Evolutionary conservation across 92 coral and sea anemone genomes (phyloP), one percentile per base, ranked within the genome.

Genomic region (Palythoa grandiflora): DNA sequence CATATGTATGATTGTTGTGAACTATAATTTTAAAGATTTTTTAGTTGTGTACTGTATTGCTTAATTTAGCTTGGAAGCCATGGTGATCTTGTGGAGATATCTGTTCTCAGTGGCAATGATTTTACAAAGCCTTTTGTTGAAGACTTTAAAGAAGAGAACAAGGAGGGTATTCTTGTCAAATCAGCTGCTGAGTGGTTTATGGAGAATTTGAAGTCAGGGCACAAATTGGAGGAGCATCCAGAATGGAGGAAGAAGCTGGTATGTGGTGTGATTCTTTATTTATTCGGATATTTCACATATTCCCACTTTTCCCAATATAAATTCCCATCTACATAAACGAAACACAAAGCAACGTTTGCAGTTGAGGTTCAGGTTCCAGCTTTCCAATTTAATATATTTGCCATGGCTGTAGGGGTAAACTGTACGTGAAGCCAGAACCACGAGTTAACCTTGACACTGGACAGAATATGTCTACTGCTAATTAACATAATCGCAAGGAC

Each of bases 211-310:
- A 79, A 60, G 12, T 60, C 73, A 28, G 84, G 84, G 60, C 84
- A 79, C 71, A 79, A 59, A 44, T 57, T 79, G 50, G 84, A 79
- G 36, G 84, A 79, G n/a, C 59, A 60, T 79, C 84, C 55, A n/a
- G 38, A n/a, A 61, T 35, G 59, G 48, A 79, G 39, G 53, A 79
- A 9, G 13, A 60, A 79, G 11, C 35, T 79, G 84, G 84, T 79
- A 79, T 28, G n/a, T 4, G 12, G 63, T 5, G 37, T 1, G 1
- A 15, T 63, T 15, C 15, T 36, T 71, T 35, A 9, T 13, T 12
- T 3, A 59, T n/a, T 71, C 28, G 28, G 28, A 28, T 28, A 28
- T 71, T 16, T 35, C 17, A 71, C 21, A 44, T 3, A 44, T 44
- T 3, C 5, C 3, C 48, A 3, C 48, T 44, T 44, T 0, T 44